Evolutionary conservation across 2,888 invertebrate species (phyloP), one percentile per base, ranked within the genome.

Genomic region (Leptinotarsa juncta): DNA sequence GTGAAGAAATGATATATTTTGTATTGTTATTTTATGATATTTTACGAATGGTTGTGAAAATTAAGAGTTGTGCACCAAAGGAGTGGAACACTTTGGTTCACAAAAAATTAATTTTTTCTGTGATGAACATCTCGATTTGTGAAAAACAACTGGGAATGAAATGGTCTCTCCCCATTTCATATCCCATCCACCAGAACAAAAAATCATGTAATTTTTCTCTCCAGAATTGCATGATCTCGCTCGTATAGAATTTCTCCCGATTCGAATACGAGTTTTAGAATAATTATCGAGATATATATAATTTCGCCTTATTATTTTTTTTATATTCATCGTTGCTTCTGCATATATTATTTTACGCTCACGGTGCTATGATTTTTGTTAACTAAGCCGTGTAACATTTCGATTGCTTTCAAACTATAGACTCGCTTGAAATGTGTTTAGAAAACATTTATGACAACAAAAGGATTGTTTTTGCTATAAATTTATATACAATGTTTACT

Each of bases 21-120:
- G 83, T 85, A 86, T 84, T 83, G 83, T 86, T 86, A 81, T 84
- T 85, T 85, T 83, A 82, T 84, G 83, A 79, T 83, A 78, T 81
- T 82, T 81, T 79, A 82, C 75, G 82, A 82, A 84, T 82, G 85
- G 85, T 85, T 86, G 85, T 85, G 84, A 83, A 82, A 83, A 80
- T 81, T 81, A 80, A 78, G 77, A 74, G 78, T 80, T 82, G 80
- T 77, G 73, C 76, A 80, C 80, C 80, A 75, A 82, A 81, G 83
- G 76, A 82, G 85, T 85, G 84, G 84, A 85, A 85, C 84, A 83
- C 83, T 83, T 85, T 81, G 77, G 76, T 80, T 78, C 76, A 73
- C 73, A 80, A 79, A 77, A 76, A 70, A 75, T 82, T 82, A 76
- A 82, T 81, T 82, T 82, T 83, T 82, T 42, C 18, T 84, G 82